Evolutionary conservation across 2,797 vertebrate genomes (phyloP), one percentile per base, ranked within the genome.

Genomic region (Emydoidea blandingii): DNA sequence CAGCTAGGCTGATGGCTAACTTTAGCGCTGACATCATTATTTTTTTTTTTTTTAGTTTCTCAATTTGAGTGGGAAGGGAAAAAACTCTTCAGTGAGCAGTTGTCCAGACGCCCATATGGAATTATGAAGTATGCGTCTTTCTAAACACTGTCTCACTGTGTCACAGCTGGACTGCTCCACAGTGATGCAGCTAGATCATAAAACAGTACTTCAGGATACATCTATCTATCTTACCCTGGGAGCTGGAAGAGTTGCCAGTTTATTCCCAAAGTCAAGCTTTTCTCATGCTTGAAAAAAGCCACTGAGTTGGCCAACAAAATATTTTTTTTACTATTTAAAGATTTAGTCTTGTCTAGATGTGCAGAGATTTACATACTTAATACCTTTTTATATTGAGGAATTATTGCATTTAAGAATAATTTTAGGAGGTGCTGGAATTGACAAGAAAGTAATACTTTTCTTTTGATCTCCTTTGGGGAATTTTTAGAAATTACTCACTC

Each of bases 251-350:
- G 14, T 84, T 95, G 50, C 94, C 79, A 91, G 44, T 82, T 87
- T 79, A 62, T 80, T 86, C 56, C 37, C 82, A 86, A 52, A 37
- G 25, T 94, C 11, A 54, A 80, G 18, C 83, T 92, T 95, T 96
- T 89, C 19, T 12, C 6, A 6, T 93, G 53, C 76, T 86, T 96
- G 72, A 47, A 87, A 90, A 95, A 90, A 87, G 65, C 53, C 81
- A 72, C 31, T 59, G 31, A 87, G 34, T 94, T 92, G 84, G 80
- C 96, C 97, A 98, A 92, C 85, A 93, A 86, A 89, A 79, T 89
- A 97, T 94, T 97, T 44, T 65, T 98, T 95, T 31, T 95, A 41
- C 19, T 94, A 95, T 25, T 79, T 96, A 96, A 91, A 0, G 7
- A 41, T 53, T 91, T 91, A 83, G 41, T 74, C 44, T 11, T 93